Conservation (phyloP, 1,140 invertebrate species). For the Trypoxylus dichotomus region DNA sequence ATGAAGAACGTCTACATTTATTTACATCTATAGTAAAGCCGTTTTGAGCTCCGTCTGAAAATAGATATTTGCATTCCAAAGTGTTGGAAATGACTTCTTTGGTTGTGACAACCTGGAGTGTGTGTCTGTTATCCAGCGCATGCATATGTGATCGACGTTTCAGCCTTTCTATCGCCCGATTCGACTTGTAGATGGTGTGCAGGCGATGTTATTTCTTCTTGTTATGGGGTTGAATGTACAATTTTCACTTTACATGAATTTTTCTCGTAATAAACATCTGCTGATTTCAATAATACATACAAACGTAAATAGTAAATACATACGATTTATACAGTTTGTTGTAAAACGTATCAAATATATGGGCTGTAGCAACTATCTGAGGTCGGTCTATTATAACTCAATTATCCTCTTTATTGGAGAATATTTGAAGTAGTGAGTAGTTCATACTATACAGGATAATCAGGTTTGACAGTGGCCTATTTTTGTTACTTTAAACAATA, state of each 20-base stretch:
- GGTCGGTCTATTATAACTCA: no score
- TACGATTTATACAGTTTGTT: neutral
- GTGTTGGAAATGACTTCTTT: slow-evolving; percentile 19
- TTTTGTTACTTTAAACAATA: no score
- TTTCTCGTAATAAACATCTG: neutral
- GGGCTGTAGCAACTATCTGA: no score
- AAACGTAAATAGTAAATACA: neutral
- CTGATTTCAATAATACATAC: neutral
- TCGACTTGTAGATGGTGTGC: slow-evolving; percentile 7
- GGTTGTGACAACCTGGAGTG: slow-evolving; percentile 15
- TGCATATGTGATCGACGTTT: slow-evolving; percentile 22
- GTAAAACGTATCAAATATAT: no score
- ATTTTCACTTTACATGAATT: neutral
- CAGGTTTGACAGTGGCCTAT: no score
- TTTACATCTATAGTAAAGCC: slow-evolving; percentile 2
- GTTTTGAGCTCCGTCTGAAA: neutral
- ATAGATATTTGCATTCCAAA: slow-evolving; percentile 24
- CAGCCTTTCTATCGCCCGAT: slow-evolving; percentile 2
- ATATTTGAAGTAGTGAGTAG: no score
- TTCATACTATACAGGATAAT: no score
- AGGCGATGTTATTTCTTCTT: neutral
- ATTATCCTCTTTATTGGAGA: no score
- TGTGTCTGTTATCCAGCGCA: slow-evolving; percentile 5
- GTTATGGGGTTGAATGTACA: neutral
- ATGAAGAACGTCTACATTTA: slow-evolving; percentile 3